These are phyloP conservation scores for Siniperca chuatsi DNA, from an alignment of 2,113 vertebrate genomes.

Conservation along the genomic window DNA sequence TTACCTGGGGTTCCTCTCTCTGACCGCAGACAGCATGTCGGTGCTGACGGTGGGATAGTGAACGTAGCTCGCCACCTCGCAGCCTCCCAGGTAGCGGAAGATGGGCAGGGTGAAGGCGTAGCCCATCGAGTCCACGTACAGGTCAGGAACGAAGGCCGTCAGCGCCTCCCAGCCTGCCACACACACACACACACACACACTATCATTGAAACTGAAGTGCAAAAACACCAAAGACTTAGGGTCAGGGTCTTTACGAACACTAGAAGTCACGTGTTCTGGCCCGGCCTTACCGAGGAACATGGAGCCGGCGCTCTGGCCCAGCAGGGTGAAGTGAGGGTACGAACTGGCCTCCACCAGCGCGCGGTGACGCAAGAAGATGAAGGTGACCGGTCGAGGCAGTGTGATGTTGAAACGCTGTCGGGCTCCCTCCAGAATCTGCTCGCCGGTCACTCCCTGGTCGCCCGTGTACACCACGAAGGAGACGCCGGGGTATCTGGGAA, in stretches of 20 bases:
- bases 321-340: slow-evolving; percentile 93
- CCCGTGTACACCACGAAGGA: slow-evolving; percentile 92
- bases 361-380: slow-evolving; percentile 90
- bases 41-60: slow-evolving; percentile 97
- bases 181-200: not conserved
- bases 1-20: slow-evolving; percentile 86
- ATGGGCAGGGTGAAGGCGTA: slow-evolving; percentile 94
- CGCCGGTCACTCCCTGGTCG: slow-evolving; percentile 85
- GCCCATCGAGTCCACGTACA: slow-evolving; percentile 96
- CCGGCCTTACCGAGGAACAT: slow-evolving; percentile 84
- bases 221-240: too few species aligned
- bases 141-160: slow-evolving; percentile 87
- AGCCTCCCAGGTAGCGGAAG: slow-evolving; percentile 92
- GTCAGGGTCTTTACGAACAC: too few species aligned
- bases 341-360: slow-evolving; percentile 89
- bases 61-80: slow-evolving; percentile 90
- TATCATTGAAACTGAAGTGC: too few species aligned
- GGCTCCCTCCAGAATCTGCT: slow-evolving; percentile 90
- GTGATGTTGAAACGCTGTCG: slow-evolving; percentile 91
- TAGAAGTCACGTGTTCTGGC: not conserved
- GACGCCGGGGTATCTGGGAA: slow-evolving; percentile 85
- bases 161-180: slow-evolving; percentile 91
- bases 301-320: slow-evolving; percentile 94
- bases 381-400: slow-evolving; percentile 86
- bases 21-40: slow-evolving; percentile 93